phyloP scores from a whole-genome alignment of 2,113 vertebrate species.

The Phylloscopus trochiloides region DNA sequence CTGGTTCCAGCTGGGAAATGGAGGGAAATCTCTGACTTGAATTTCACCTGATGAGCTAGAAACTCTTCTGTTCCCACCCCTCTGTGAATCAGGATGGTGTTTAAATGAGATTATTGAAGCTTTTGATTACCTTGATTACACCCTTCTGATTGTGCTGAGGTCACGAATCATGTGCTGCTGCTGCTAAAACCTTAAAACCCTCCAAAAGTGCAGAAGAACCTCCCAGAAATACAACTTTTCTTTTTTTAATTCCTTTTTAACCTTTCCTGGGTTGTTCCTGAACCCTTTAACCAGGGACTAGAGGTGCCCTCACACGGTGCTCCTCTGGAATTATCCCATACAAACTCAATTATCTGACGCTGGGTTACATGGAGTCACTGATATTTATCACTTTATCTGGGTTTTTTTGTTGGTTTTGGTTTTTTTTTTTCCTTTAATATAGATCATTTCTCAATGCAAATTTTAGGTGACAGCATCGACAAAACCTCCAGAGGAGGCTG shows the following conservation, averaged over 20 bases:
- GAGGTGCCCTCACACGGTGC: background rate
- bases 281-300: background rate
- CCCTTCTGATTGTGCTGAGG: background rate
- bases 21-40: background rate
- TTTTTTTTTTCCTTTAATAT: background rate
- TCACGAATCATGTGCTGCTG: background rate
- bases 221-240: background rate
- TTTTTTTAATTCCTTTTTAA: background rate
- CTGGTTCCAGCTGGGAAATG: conserved; percentile 21
- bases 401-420: background rate
- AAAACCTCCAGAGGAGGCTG: background rate
- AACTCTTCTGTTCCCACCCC: background rate
- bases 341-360: background rate
- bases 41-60: background rate
- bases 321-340: background rate
- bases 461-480: background rate
- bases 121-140: background rate
- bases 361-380: background rate
- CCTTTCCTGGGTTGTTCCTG: background rate
- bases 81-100: background rate
- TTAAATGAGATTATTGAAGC: background rate
- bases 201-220: background rate
- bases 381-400: background rate
- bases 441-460: background rate
- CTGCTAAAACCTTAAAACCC: background rate